Conservation (phyloP, 2,797 vertebrate genomes). For the Podargus strigoides region DNA sequence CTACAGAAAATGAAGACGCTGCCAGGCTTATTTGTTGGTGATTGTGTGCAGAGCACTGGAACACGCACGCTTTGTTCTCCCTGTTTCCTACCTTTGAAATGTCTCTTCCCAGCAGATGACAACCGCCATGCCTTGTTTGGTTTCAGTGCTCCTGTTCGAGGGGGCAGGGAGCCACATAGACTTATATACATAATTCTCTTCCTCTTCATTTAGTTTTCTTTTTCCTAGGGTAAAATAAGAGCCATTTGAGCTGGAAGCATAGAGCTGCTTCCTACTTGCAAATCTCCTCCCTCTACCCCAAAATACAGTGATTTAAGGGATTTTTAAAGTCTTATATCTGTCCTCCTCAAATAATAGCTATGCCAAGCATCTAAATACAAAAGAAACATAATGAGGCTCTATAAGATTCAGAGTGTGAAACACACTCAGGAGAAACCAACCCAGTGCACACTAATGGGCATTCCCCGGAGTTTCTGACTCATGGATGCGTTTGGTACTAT, state of each 20-base stretch:
- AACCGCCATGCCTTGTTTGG: rapidly evolving
- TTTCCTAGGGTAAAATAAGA: not conserved
- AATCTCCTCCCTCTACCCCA: not conserved
- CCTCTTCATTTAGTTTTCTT: not conserved
- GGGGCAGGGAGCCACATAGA: not conserved
- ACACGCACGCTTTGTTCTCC: not conserved
- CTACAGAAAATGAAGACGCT: not conserved
- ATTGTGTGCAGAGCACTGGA: not conserved
- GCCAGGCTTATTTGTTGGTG: conserved; percentile 5
- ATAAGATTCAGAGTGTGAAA: not conserved
- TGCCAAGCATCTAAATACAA: not conserved
- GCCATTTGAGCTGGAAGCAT: not conserved
- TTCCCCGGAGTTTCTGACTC: conserved; percentile 40
- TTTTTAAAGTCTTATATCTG: not conserved
- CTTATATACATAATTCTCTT: not conserved
- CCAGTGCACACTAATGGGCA: not conserved
- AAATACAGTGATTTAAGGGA: not conserved
- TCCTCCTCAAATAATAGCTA: not conserved
- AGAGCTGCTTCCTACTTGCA: not conserved
- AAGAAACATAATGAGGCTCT: not conserved
- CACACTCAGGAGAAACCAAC: not conserved
- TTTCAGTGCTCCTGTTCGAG: not conserved
- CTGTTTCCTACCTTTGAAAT: not conserved
- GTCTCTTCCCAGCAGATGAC: not conserved
- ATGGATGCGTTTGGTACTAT: not conserved